Evolutionary conservation across 2,797 vertebrate species (phyloP), one percentile per base, ranked within the genome.

Genomic region (Artibeus lituratus): DNA sequence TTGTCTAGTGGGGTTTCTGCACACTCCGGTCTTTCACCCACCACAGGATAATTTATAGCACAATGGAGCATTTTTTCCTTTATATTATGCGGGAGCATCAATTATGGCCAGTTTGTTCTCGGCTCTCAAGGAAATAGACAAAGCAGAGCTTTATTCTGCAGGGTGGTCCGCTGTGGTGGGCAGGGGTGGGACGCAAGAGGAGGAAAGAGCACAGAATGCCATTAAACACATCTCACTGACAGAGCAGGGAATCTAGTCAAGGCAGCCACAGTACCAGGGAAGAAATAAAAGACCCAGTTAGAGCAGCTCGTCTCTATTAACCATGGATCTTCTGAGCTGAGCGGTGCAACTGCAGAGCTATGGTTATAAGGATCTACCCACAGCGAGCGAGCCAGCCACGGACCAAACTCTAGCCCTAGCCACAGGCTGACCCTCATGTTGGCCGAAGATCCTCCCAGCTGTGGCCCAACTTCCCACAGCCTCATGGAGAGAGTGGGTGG

Each of bases 91-190:
- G 0, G 95, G 97, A 98, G 98, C 97, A 98, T 98, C 98, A 98
- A 98, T 98, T 98, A 98, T 98, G 98, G 97, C 98, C 97, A 94
- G 98, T 98, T 98, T 98, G 98, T 98, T 98, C 98, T 98, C 98
- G 35, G 96, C 94, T 97, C 88, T 98, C 98, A 98, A 98, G 98
- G 98, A 98, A 98, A 98, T 94, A 97, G 91, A 97, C 95, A 97
- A 98, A 96, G 70, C 83, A 72, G 94, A 81, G 93, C 49, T 98
- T 96, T 94, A 32, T 91, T 91, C 55, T 93, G n/a, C 22, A 82
- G 62, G 76, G 44, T 44, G 47, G 87, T 21, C 86, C 57, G 67
- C 1, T 2, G 59, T 32, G 59, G 59, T 1, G 39, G 24, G 42
- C 5, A 59, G 70, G 51, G 59, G 9, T 24, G n/a, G n/a, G 21